Base-by-base conservation (phyloP, 2,888 invertebrate genomes). In the Autographa pulchrina region DNA sequence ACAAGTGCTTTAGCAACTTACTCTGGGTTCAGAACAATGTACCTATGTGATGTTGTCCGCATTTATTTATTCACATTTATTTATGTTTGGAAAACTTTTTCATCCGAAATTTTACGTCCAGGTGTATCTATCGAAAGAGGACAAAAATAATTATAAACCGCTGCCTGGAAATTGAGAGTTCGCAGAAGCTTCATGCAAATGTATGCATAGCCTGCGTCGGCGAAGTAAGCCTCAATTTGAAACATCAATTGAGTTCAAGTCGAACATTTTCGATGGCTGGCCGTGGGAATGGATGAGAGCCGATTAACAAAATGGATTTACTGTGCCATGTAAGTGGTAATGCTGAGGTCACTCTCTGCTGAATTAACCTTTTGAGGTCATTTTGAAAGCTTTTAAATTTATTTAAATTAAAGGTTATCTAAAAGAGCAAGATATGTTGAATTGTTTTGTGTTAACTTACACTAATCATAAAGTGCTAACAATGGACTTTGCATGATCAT, bases 151-250 rank as follows among this genome's bases (percentile, higher is more conserved):
- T 35, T 38, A 43, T 62, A 58, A 62, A 62, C 54, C 0, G 25
- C 4, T 7, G 11, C 25, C 18, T 62, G 14, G 14, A 52, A 31
- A 64, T 54, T 9, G 20, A 62, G 35, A 65, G 38, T 62, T 65
- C 32, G 58, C 8, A 61, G 14, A 62, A 31, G 14, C 31, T 65
- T 48, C 32, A 71, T 60, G 48, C 41, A 71, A 71, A 75, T 62
- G 9, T 65, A 58, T 64, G 32, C 54, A 67, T 52, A 41, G 16
- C 7, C 8, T 48, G 18, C 35, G 16, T 41, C 2, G 9, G 25
- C 14, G 18, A 66, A 61, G 62, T 54, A 65, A 65, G 52, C 56
- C 60, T 32, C n/a, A 52, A 25, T 58, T 6, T 35, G 41, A 25
- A 61, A 63, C 67, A 65, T 7, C 16, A 59, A 68, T 65, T 11